phyloP scores from a whole-genome alignment of 2,113 vertebrate genomes.

The Ciconia maguari region DNA sequence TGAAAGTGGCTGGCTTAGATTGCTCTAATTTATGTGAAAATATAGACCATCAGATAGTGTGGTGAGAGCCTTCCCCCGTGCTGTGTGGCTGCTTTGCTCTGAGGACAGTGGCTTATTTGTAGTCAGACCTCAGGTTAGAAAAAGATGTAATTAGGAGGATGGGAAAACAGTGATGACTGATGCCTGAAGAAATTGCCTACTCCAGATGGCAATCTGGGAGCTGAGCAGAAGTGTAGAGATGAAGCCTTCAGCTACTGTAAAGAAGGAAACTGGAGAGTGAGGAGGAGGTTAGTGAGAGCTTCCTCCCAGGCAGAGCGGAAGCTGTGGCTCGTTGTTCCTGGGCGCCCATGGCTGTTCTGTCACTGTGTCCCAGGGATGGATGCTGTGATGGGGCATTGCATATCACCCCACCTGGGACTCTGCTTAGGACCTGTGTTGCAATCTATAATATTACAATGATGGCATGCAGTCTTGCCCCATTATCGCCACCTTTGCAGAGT shows the following conservation, averaged over 20 bases:
- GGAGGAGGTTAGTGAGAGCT: background rate
- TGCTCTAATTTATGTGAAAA: background rate
- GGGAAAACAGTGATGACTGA: background rate
- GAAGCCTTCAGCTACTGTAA: background rate
- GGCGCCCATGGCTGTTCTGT: background rate
- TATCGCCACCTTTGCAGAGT: background rate
- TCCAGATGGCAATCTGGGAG: background rate
- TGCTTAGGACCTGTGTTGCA: background rate
- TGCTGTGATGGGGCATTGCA: background rate
- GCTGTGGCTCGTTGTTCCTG: background rate
- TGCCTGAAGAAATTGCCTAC: background rate
- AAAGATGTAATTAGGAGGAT: background rate
- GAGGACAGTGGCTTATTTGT: background rate
- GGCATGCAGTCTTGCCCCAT: background rate
- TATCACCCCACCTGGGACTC: background rate
- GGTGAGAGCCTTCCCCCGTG: background rate
- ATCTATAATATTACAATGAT: too few species aligned
- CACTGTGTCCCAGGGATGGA: background rate
- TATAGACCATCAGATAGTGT: background rate
- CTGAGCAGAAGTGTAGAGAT: background rate
- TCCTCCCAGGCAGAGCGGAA: background rate
- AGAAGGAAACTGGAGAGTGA: background rate
- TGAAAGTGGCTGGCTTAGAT: background rate
- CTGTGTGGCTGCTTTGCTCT: background rate
- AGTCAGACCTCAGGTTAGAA: background rate